A percentile compares a stretch with the other conserved stretches of the same genome.
phyloP scores from a whole-genome alignment of 2,888 invertebrate genomes.

The Emmelina monodactyla region DNA sequence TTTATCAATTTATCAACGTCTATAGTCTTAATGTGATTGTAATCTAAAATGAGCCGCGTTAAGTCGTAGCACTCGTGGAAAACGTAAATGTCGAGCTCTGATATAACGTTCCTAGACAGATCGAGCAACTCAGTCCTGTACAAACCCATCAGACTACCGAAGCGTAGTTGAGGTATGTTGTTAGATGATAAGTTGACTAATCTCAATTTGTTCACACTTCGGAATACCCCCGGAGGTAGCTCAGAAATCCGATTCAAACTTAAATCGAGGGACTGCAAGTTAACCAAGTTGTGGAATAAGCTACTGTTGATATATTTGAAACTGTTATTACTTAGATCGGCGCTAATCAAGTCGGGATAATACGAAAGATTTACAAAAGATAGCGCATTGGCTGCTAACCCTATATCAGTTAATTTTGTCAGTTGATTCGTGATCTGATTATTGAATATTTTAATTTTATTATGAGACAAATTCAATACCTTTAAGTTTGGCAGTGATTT shows the following conservation, averaged over 20 bases:
- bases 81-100: conserved; percentile 33
- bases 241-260: conserved; percentile 34
- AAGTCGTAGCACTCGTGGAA: conserved; percentile 47
- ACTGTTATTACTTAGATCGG: conserved; percentile 36
- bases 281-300: conserved; percentile 28
- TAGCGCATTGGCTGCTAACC: conserved; percentile 34
- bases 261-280: conserved; percentile 35
- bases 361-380: conserved; percentile 29
- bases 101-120: conserved; percentile 39
- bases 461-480: conserved; percentile 30
- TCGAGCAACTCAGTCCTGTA: conserved; percentile 38
- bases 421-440: conserved; percentile 30
- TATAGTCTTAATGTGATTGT: conserved; percentile 37
- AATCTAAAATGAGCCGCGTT: conserved; percentile 39
- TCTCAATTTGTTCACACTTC: conserved; percentile 33
- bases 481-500: conserved; percentile 26
- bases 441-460: conserved; percentile 35
- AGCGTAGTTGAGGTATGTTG: conserved; percentile 29
- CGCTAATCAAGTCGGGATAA: conserved; percentile 29
- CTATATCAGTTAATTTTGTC: conserved; percentile 27
- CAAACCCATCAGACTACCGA: conserved; percentile 42
- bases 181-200: conserved; percentile 42
- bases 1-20: conserved; percentile 35
- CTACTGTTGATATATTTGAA: conserved; percentile 26
- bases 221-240: conserved; percentile 42